phyloP scores from a whole-genome alignment of 2,797 vertebrate genomes.

The Hemitrygon akajei region DNA sequence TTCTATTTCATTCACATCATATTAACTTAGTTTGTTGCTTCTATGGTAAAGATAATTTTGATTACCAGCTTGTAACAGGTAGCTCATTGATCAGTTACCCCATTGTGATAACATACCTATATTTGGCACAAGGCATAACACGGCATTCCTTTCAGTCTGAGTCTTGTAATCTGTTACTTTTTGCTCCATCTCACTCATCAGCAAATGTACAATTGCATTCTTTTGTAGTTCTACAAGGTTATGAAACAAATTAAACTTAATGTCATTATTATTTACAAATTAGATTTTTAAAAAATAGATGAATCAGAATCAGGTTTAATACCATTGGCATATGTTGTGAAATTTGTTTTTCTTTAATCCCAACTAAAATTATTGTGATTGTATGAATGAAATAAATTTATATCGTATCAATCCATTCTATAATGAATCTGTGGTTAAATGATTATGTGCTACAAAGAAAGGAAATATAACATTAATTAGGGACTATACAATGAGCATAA shows the following conservation, averaged over 20 bases:
- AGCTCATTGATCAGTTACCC: background rate
- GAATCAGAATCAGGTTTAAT: too few species aligned
- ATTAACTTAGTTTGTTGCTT: background rate
- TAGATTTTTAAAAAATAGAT: background rate
- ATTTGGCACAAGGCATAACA: background rate
- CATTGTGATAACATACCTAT: background rate
- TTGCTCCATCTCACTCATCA: background rate
- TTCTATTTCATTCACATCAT: background rate
- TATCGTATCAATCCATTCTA: background rate
- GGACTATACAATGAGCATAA: background rate
- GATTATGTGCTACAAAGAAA: background rate
- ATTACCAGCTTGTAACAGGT: background rate
- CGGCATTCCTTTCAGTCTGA: background rate
- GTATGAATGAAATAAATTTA: background rate
- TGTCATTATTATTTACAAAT: background rate
- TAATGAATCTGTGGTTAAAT: background rate
- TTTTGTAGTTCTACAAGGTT: background rate
- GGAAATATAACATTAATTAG: too few species aligned
- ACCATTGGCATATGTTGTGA: too few species aligned
- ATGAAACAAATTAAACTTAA: background rate
- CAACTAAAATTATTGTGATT: background rate
- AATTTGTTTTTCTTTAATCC: background rate
- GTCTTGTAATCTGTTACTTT: background rate
- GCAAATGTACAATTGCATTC: background rate
- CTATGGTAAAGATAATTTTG: background rate